These are phyloP conservation scores for Todiramphus saurophagus DNA, from an alignment of 2,113 vertebrate species.

Conservation along the genomic window DNA sequence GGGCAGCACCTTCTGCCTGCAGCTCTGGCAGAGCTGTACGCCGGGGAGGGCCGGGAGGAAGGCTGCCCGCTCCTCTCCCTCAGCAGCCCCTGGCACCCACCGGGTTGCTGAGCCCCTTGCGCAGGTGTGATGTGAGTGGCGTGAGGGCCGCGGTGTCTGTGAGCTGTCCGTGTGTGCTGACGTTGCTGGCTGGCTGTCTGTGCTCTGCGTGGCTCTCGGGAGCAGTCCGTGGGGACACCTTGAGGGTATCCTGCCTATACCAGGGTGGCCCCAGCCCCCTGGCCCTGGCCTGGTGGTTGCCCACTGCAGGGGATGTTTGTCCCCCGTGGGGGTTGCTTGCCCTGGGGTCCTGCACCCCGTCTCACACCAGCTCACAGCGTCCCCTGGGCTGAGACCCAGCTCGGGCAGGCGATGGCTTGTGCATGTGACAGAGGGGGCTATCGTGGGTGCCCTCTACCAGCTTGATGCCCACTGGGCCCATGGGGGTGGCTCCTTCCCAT, in stretches of 20 bases:
- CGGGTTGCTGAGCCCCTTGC: rapidly evolving
- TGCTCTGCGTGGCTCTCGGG: not conserved
- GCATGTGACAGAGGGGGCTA: not conserved
- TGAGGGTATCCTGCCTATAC: not conserved
- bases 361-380: not conserved
- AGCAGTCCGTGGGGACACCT: not conserved
- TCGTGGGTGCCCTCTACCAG: not conserved
- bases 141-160: not conserved
- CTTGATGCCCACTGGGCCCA: rapidly evolving
- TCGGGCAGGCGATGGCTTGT: not conserved
- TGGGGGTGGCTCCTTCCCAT: not conserved
- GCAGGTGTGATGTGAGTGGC: rapidly evolving
- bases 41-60: rapidly evolving
- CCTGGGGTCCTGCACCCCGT: not conserved
- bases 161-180: not conserved
- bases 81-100: not conserved
- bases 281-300: not conserved
- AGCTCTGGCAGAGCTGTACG: rapidly evolving
- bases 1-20: not conserved
- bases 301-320: rapidly evolving
- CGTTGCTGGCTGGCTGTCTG: not conserved
- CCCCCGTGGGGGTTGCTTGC: too few species aligned
- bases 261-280: not conserved
- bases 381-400: not conserved
- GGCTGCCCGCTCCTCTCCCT: not conserved